Conservation (phyloP, 2,888 invertebrate species). For the Dorcus hopei region DNA sequence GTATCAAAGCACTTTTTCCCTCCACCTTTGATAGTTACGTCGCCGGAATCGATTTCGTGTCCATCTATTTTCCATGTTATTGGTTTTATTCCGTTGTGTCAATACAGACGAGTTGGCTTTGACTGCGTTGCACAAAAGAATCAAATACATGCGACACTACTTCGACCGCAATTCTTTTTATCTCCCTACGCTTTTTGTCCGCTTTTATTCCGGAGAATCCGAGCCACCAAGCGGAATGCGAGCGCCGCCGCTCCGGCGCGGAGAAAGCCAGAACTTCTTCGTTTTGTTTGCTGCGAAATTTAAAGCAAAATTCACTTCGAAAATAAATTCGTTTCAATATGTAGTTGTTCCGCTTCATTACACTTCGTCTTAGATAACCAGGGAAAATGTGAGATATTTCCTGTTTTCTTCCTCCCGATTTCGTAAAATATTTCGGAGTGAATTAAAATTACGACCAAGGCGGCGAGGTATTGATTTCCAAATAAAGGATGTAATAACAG, state of each 20-base stretch:
- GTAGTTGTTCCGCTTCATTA: too few species aligned
- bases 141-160: conserved; percentile 35
- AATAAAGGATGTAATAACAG: too few species aligned
- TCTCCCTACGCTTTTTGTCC: conserved; percentile 12
- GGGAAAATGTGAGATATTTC: too few species aligned
- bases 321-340: too few species aligned
- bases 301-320: too few species aligned
- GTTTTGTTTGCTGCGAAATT: neutral
- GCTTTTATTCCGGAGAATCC: conserved; percentile 15
- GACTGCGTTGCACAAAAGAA: conserved; percentile 39
- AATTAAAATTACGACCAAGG: too few species aligned
- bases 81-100: conserved; percentile 47
- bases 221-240: conserved; percentile 16
- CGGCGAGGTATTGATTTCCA: too few species aligned
- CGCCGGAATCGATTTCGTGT: conserved; percentile 31
- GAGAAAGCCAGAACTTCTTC: neutral
- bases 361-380: too few species aligned
- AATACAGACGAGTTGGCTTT: conserved; percentile 39
- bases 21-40: conserved; percentile 6
- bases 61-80: conserved; percentile 50
- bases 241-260: neutral
- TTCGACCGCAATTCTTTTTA: conserved; percentile 35
- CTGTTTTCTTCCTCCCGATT: too few species aligned
- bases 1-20: conserved; percentile 1
- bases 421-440: too few species aligned